These are phyloP conservation scores for Leptopilina boulardi DNA, from an alignment of 1,140 invertebrate species.

Conservation along the genomic window DNA sequence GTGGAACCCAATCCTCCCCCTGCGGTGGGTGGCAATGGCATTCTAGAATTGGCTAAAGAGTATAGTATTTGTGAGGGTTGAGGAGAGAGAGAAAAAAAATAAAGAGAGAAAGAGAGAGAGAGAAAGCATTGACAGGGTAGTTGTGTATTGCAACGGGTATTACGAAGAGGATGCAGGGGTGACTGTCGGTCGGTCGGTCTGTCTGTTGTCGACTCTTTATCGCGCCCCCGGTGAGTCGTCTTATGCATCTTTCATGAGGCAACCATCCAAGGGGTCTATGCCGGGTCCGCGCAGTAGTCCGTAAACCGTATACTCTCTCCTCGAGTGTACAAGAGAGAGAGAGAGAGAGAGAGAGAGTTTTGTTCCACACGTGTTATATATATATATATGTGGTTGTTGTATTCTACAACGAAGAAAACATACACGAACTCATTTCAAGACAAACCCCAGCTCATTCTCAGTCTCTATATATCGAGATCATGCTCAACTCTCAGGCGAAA, in stretches of 20 bases:
- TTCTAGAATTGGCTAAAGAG: constrained; percentile 49
- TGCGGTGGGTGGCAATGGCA: constrained; percentile 67
- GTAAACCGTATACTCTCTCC: constrained; percentile 31
- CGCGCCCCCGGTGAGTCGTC: constrained; percentile 77
- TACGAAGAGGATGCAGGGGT: constrained; percentile 72
- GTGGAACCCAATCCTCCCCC: constrained; percentile 66
- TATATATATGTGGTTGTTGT: neutral
- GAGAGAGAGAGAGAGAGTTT: no score
- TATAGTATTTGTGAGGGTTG: no score
- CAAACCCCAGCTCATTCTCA: constrained; percentile 50
- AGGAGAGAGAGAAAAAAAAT: no score
- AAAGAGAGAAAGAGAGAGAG: no score
- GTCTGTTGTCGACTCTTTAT: constrained; percentile 78
- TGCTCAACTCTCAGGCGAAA: constrained; percentile 41
- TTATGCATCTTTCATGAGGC: constrained; percentile 78
- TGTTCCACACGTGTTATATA: constrained; percentile 18
- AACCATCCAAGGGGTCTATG: constrained; percentile 74
- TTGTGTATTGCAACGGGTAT: constrained; percentile 74
- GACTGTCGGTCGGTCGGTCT: constrained; percentile 76
- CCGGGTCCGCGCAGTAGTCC: constrained; percentile 58
- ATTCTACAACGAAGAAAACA: constrained; percentile 54
- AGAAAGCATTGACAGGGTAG: constrained; percentile 48
- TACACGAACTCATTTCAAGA: constrained; percentile 54
- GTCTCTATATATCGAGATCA: constrained; percentile 59
- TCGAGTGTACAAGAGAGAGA: no score